A percentile compares a stretch with the other conserved stretches of the same genome.
Conservation (phyloP, 2,113 vertebrate species). For the Struthidea cinerea region DNA sequence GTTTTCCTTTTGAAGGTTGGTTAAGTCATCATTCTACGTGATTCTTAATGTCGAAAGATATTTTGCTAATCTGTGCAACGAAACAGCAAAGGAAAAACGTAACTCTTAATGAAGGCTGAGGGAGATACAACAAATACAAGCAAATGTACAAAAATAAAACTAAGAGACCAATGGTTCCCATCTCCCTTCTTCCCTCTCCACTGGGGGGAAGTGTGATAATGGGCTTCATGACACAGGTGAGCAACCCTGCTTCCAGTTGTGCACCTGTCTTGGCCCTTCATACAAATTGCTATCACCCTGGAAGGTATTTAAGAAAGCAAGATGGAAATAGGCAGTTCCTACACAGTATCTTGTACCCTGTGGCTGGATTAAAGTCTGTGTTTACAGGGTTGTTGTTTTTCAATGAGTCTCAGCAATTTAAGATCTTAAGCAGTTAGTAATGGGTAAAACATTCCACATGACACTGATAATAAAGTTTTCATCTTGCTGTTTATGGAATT, state of each 20-base stretch:
- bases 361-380: neutral
- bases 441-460: neutral
- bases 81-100: neutral
- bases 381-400: neutral
- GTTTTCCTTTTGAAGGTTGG: neutral
- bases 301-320: neutral
- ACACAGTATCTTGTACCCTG: neutral
- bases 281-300: accelerated
- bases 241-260: neutral
- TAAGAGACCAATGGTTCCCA: neutral
- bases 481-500: neutral
- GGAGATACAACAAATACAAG: neutral
- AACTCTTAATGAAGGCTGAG: neutral
- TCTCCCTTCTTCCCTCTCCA: neutral
- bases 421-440: neutral
- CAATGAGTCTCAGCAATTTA: neutral
- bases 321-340: neutral
- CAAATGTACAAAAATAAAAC: neutral
- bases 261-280: neutral
- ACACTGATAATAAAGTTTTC: neutral
- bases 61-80: neutral
- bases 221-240: neutral
- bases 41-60: neutral
- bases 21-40: neutral
- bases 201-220: neutral